Evolutionary conservation across 1,140 invertebrate genomes (phyloP), one percentile per base, ranked within the genome.

Genomic region (Lordiphosa stackelbergi): DNA sequence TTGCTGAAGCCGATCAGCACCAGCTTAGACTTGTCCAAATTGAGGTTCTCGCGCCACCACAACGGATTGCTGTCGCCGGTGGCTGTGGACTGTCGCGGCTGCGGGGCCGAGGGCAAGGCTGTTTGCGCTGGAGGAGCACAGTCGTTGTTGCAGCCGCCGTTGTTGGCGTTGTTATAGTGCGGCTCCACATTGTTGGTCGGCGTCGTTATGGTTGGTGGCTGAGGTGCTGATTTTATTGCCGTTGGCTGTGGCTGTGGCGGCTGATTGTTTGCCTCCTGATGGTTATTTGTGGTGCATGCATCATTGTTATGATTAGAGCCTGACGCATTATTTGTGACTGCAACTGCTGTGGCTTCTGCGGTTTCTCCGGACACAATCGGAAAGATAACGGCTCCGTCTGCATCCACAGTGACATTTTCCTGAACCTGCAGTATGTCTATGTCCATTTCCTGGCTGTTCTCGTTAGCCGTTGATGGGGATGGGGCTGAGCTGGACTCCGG

Each of bases 1-100:
- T 97, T 97, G 87, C 95, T 97, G 87, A 97, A 97, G 1, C 94
- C 96, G 63, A 96, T 90, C 53, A 96, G 84, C 43, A 89, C 90
- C 54, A 94, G 85, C 49, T 90, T 88, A 13, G 84, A 85, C 63
- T 88, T 85, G 54, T 90, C 88, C 35, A 91, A 74, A 77, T 89
- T 83, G n/a, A 88, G 66, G 68, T 88, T 88, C 48, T 89, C 86
- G 16, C 85, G 69, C 89, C 89, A 89, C 89, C 88, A 89, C 16
- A 88, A 47, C 1, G 85, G 86, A 86, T 87, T 87, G 42, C 63
- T 73, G 7, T 87, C 74, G 24, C 51, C 48, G 24, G 48, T 62
- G 19, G 66, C 19, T 16, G 64, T 52, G 22, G 56, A 8, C 12
- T 38, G 52, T 45, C 53, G 47, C 37, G 43, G 34, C 45, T 63